These are phyloP conservation scores for Blennius ocellaris DNA, from an alignment of 2,113 vertebrate genomes.

Conservation along the genomic window DNA sequence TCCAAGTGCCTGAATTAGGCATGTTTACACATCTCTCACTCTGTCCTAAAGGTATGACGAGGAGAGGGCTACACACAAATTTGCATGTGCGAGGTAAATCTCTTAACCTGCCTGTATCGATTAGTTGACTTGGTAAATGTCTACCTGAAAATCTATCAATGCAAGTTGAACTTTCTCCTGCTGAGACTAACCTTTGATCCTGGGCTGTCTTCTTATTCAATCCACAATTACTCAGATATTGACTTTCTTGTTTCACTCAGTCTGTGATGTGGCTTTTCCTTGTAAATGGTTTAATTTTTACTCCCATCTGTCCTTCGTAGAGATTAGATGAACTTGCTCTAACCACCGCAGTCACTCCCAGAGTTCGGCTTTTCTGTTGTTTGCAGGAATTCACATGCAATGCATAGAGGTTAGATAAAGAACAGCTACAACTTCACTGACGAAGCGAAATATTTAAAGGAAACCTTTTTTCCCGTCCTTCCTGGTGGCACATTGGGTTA, in stretches of 20 bases:
- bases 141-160: slow-evolving; percentile 9
- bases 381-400: too few relatives aligned
- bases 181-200: slow-evolving; percentile 54
- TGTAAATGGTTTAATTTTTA: slow-evolving; percentile 14
- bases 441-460: too few relatives aligned
- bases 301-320: neutral
- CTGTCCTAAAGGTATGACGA: slow-evolving; percentile 92
- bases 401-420: too few relatives aligned
- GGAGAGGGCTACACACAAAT: slow-evolving; percentile 89
- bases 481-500: too few relatives aligned
- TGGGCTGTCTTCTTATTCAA: slow-evolving; percentile 30
- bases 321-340: slow-evolving; percentile 5
- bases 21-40: slow-evolving; percentile 57
- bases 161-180: slow-evolving; percentile 9
- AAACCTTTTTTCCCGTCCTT: too few relatives aligned
- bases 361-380: too few relatives aligned
- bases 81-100: slow-evolving; percentile 90
- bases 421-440: too few relatives aligned
- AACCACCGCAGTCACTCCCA: neutral
- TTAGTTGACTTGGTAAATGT: slow-evolving; percentile 11
- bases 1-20: slow-evolving; percentile 9
- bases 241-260: neutral
- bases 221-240: slow-evolving; percentile 1
- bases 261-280: slow-evolving; percentile 2
- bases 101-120: slow-evolving; percentile 58